These are phyloP conservation scores for Strix aluco DNA, from an alignment of 2,113 vertebrate species.

Conservation along the genomic window DNA sequence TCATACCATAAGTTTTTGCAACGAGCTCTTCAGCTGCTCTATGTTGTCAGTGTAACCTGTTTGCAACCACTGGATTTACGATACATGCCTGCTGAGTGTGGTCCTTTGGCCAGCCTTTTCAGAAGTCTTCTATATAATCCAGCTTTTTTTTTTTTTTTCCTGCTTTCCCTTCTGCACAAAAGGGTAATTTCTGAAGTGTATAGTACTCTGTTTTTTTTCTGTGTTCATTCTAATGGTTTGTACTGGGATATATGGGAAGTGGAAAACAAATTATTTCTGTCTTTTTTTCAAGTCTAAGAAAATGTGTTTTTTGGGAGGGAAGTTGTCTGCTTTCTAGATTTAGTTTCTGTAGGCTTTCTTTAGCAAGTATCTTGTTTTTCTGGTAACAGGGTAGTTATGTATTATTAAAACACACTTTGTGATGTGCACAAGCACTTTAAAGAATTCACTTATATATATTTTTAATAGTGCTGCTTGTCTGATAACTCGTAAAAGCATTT, in stretches of 20 bases:
- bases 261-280: neutral
- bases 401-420: neutral
- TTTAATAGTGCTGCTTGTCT: neutral
- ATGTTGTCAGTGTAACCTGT: neutral
- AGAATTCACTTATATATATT: neutral
- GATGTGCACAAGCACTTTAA: neutral
- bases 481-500: rapidly evolving
- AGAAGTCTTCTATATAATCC: neutral
- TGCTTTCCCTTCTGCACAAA: neutral
- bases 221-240: neutral
- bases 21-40: neutral
- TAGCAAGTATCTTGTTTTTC: neutral
- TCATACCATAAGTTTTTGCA: neutral
- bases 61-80: neutral
- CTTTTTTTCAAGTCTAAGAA: neutral
- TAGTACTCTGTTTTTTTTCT: neutral
- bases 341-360: neutral
- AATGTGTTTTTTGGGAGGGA: neutral
- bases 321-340: neutral
- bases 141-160: neutral
- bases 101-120: neutral
- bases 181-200: neutral
- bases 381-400: neutral
- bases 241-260: neutral
- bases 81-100: neutral